A percentile compares a stretch with the other conserved stretches of the same genome.
Conservation (phyloP, 2,797 vertebrate genomes). For the Oophaga sylvatica region DNA sequence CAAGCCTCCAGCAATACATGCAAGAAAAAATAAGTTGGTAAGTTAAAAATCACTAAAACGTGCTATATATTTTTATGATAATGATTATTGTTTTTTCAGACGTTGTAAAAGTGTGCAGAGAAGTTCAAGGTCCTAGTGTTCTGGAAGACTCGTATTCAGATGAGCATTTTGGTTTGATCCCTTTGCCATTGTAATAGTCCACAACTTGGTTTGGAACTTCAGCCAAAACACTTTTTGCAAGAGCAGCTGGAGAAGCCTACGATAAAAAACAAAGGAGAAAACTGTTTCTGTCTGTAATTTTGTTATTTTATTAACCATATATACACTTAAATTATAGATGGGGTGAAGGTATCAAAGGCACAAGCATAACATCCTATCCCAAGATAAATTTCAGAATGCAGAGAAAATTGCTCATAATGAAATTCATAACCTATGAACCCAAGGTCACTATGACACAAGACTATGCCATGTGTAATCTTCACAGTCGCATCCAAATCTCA, state of each 20-base stretch:
- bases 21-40: constrained; percentile 78
- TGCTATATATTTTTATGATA: constrained; percentile 73
- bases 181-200: constrained; percentile 99
- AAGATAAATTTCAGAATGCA: too few species aligned
- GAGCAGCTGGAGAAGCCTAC: constrained; percentile 95
- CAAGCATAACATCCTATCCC: too few species aligned
- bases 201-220: constrained; percentile 99
- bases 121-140: constrained; percentile 90
- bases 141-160: constrained; percentile 95
- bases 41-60: constrained; percentile 80
- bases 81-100: constrained; percentile 65
- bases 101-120: constrained; percentile 71
- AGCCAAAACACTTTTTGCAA: constrained; percentile 97
- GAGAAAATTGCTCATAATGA: too few species aligned
- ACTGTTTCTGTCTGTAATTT: not conserved
- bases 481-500: too few species aligned
- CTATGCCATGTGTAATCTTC: too few species aligned
- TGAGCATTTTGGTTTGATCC: constrained; percentile 95
- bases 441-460: too few species aligned
- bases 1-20: constrained; percentile 80
- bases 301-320: not conserved
- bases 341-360: too few species aligned
- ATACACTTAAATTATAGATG: not conserved
- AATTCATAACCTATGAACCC: too few species aligned
- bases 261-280: not conserved